phyloP scores from a whole-genome alignment of 2,888 invertebrate genomes.

The Tillus elongatus region DNA sequence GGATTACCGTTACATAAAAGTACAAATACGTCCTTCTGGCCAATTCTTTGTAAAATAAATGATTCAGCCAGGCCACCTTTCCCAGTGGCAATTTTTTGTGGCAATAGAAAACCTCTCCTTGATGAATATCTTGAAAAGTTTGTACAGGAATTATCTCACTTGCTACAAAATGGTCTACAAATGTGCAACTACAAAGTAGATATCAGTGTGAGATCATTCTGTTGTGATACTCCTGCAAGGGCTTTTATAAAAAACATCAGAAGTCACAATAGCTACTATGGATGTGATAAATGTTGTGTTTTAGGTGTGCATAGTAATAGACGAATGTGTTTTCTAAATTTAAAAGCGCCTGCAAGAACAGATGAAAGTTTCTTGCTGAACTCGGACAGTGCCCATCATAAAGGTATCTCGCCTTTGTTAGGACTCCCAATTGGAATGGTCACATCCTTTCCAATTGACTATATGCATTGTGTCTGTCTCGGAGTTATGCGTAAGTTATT shows the following conservation, averaged over 20 bases:
- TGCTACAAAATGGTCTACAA: slow-evolving; percentile 13
- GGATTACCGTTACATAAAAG: slow-evolving; percentile 17
- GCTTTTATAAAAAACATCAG: slow-evolving; percentile 18
- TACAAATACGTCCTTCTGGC: slow-evolving; percentile 16
- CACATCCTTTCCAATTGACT: slow-evolving; percentile 19
- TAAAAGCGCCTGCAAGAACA: slow-evolving; percentile 19
- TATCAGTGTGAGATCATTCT: slow-evolving; percentile 15
- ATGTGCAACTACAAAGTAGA: slow-evolving; percentile 8
- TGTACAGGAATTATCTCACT: slow-evolving; percentile 15
- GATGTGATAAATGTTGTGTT: slow-evolving; percentile 22
- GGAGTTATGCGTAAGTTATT: slow-evolving; percentile 22
- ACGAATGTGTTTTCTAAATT: slow-evolving; percentile 19
- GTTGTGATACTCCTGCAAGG: slow-evolving; percentile 20
- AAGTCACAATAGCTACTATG: slow-evolving; percentile 21
- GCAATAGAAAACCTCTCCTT: slow-evolving; percentile 18
- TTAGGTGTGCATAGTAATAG: slow-evolving; percentile 17
- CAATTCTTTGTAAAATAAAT: slow-evolving; percentile 16
- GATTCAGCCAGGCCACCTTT: slow-evolving; percentile 8
- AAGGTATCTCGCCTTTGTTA: slow-evolving; percentile 17
- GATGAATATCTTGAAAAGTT: slow-evolving; percentile 17
- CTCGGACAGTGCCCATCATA: slow-evolving; percentile 17
- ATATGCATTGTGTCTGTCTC: slow-evolving; percentile 23
- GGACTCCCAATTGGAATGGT: slow-evolving; percentile 18
- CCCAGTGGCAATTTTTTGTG: slow-evolving; percentile 19
- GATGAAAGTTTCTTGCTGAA: slow-evolving; percentile 15